Conservation (phyloP, 2,113 vertebrate species). For the Cyphomyrus plagiostoma region DNA sequence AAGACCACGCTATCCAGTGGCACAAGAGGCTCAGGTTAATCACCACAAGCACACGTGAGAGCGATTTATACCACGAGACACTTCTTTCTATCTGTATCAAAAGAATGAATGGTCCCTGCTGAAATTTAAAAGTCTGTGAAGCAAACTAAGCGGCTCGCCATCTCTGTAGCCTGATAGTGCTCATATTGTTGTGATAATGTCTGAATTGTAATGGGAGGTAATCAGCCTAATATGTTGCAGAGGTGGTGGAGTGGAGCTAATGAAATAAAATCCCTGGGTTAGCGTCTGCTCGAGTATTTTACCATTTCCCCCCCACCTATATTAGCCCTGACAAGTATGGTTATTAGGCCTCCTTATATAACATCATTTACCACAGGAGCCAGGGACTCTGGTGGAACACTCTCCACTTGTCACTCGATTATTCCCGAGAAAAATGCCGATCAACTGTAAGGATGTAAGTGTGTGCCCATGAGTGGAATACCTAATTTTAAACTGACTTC, state of each 20-base stretch:
- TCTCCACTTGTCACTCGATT: neutral
- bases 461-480: neutral
- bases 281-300: neutral
- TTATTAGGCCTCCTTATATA: conserved; percentile 24
- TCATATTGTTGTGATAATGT: conserved; percentile 4
- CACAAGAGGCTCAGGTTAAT: neutral
- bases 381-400: neutral
- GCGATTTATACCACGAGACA: too few relatives aligned
- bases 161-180: neutral
- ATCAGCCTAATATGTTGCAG: conserved; percentile 3
- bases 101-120: neutral
- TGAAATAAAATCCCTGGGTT: conserved; percentile 13
- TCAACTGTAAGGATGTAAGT: neutral
- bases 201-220: conserved; percentile 2
- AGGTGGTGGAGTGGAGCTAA: conserved; percentile 21
- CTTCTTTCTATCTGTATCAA: neutral
- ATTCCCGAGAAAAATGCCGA: neutral
- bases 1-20: neutral
- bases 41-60: neutral
- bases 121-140: neutral
- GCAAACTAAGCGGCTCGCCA: too few relatives aligned
- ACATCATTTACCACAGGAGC: conserved; percentile 14
- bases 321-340: neutral
- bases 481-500: neutral
- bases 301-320: neutral